Conservation (phyloP, 2,113 vertebrate genomes). For the Chloropsis hardwickii region DNA sequence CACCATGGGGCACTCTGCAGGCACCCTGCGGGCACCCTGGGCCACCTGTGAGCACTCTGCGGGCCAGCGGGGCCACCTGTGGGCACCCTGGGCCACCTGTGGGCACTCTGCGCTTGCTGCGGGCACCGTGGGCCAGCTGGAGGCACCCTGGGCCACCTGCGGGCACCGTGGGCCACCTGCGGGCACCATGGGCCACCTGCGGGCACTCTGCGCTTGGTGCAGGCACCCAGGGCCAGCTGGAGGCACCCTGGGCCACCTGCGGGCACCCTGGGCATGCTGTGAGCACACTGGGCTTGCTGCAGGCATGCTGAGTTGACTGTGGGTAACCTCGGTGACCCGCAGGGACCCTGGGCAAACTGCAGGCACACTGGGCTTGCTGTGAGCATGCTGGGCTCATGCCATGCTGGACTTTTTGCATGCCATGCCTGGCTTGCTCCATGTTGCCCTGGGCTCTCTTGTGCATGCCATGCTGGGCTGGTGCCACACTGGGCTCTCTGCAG, state of each 20-base stretch:
- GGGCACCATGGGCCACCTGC: background rate
- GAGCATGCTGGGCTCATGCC: background rate
- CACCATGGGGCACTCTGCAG: rapidly evolving
- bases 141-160: too few species aligned
- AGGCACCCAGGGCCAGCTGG: rapidly evolving
- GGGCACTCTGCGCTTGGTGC: rapidly evolving
- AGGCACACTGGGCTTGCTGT: background rate
- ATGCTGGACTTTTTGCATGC: too few species aligned
- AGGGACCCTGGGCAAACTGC: background rate
- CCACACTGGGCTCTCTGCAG: background rate
- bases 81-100: too few species aligned
- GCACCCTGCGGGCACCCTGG: rapidly evolving
- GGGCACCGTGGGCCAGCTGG: too few species aligned
- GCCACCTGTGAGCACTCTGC: background rate
- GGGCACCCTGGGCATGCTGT: background rate
- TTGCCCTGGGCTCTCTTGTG: background rate
- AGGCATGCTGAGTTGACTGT: background rate
- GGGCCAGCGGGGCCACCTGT: too few species aligned
- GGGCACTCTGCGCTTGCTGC: too few species aligned
- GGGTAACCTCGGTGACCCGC: too few species aligned
- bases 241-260: background rate
- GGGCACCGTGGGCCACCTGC: background rate
- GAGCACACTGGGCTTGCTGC: background rate
- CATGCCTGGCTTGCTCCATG: too few species aligned
- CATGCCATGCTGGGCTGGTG: background rate